Evolutionary conservation across 2,113 vertebrate genomes (phyloP).

Genomic region (Globicephala melas): DNA sequence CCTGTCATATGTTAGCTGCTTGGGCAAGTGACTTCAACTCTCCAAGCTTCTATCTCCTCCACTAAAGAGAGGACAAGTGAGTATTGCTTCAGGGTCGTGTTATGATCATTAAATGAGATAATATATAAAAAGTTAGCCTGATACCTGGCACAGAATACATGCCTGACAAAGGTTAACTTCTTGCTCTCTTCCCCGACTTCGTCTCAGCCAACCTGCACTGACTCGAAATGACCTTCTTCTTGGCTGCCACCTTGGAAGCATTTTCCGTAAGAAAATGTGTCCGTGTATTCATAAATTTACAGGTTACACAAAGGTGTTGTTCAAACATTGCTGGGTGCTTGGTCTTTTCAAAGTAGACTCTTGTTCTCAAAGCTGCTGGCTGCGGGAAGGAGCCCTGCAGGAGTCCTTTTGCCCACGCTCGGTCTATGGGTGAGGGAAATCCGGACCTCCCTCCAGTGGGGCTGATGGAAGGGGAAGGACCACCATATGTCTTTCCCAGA

Average conservation of each 20-base stretch:
- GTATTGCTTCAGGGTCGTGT: not conserved
- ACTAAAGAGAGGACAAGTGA: not conserved
- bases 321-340: not conserved
- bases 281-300: not conserved
- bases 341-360: constrained; percentile 22
- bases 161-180: not conserved
- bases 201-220: not conserved
- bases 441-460: not conserved
- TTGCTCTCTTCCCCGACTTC: not conserved
- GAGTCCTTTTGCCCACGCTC: not conserved
- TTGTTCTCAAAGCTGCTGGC: not conserved
- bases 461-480: constrained; percentile 28
- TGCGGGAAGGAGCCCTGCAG: not conserved
- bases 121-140: not conserved
- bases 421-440: not conserved
- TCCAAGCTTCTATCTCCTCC: not conserved
- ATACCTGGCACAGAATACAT: not conserved
- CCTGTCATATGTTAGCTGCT: not conserved
- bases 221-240: not conserved
- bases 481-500: constrained; percentile 51
- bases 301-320: not conserved
- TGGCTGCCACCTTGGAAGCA: not conserved
- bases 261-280: not conserved
- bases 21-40: not conserved
- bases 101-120: not conserved